Percentiles rank a stretch among this genome's conserved stretches.
phyloP scores from a whole-genome alignment of 2,797 vertebrate species.

The Siniperca scherzeri region DNA sequence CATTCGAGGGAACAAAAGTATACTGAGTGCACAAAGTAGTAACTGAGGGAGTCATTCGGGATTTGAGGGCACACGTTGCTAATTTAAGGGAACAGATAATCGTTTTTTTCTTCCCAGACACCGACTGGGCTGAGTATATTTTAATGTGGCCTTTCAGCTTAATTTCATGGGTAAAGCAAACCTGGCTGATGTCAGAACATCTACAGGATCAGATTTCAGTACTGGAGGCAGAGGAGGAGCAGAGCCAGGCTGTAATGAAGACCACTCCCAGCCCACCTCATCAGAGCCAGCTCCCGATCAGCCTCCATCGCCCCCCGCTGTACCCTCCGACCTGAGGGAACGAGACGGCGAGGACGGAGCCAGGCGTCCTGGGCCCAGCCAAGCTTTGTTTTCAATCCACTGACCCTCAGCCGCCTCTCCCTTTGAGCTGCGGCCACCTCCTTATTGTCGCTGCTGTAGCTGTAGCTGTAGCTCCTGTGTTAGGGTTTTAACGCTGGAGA shows the following conservation, averaged over 20 bases:
- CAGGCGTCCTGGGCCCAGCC: constrained; percentile 58
- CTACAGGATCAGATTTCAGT: constrained; percentile 72
- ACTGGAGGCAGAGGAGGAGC: constrained; percentile 38
- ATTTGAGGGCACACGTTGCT: background rate
- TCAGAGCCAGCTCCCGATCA: constrained; percentile 48
- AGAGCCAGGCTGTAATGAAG: constrained; percentile 48
- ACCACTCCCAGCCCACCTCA: constrained; percentile 18
- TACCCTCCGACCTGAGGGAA: constrained; percentile 49
- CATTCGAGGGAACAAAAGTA: background rate
- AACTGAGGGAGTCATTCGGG: background rate
- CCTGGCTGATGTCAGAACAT: constrained; percentile 29
- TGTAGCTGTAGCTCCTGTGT: constrained; percentile 13
- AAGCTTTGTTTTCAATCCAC: constrained; percentile 69
- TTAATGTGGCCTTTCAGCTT: background rate
- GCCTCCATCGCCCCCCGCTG: constrained; percentile 11
- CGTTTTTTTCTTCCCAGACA: background rate
- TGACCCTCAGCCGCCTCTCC: constrained; percentile 39
- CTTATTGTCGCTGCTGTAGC: constrained; percentile 1
- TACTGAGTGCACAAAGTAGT: too few relatives aligned
- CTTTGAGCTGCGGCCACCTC: constrained; percentile 35
- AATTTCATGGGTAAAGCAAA: background rate
- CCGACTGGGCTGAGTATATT: background rate
- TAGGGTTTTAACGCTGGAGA: constrained; percentile 29
- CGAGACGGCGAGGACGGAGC: constrained; percentile 36
- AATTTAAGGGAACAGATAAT: background rate